Evolutionary conservation across 2,113 vertebrate genomes (phyloP).

Genomic region (Benitochromis conjunctus): DNA sequence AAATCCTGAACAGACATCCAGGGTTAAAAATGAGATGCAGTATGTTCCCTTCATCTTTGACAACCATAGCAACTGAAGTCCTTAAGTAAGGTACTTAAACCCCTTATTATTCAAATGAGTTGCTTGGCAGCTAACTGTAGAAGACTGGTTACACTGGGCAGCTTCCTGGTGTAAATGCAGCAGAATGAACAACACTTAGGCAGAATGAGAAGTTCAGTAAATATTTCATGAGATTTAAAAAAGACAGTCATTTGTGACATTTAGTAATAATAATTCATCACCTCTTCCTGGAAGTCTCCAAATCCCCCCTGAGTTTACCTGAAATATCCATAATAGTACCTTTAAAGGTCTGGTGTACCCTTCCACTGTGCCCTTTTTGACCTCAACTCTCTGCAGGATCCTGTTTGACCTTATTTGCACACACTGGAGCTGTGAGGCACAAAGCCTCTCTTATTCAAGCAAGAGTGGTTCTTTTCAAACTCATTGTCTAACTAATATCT

Average conservation of each 20-base stretch:
- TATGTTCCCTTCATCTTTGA: background rate
- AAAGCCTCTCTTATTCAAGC: constrained; percentile 10
- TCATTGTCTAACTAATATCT: constrained; percentile 43
- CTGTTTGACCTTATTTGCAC: constrained; percentile 1
- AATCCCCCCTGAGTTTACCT: background rate
- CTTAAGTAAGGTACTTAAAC: constrained; percentile 10
- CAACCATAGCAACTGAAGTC: constrained; percentile 33
- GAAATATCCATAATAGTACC: background rate
- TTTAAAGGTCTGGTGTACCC: background rate
- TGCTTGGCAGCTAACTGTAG: background rate
- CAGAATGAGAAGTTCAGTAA: background rate
- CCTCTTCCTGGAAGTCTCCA: background rate
- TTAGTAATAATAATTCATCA: background rate
- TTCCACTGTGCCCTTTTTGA: background rate
- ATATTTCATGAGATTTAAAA: background rate
- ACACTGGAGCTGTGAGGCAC: background rate
- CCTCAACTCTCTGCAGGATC: background rate
- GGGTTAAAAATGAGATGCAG: background rate
- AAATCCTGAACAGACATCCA: background rate
- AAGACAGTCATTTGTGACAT: background rate
- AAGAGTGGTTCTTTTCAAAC: constrained; percentile 16
- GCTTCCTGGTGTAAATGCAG: background rate
- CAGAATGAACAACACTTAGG: background rate
- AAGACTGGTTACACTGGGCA: background rate
- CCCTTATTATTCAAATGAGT: constrained; percentile 16